Base-by-base conservation (phyloP, 2,888 invertebrate species). In the Drosophila pseudotakahashii region DNA sequence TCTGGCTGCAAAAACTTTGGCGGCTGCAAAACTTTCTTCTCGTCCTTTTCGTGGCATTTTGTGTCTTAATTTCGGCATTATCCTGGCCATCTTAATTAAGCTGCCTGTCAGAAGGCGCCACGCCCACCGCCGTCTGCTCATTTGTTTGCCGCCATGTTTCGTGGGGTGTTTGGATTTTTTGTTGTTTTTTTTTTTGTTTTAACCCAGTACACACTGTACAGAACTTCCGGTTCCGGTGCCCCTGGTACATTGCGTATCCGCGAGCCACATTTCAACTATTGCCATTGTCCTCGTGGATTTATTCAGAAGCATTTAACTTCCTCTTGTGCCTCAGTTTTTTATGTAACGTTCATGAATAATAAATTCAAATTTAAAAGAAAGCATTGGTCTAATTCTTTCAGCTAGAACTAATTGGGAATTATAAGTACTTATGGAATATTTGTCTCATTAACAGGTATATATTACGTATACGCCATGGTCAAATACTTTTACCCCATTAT, bases 11-110 rank as follows among this genome's bases (percentile, higher is more conserved):
- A 53, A 59, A 59, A 54, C 55, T 53, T 53, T 42, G 14, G 54
- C 54, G 59, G 13, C 23, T 59, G 48, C 32, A n/a, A 41, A 39
- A 61, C 23, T 41, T 45, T n/a, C n/a, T 32, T 39, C 36, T 37
- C 42, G 16, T 34, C 47, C 36, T 37, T 53, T 47, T 53, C 55
- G 11, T 45, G 32, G 32, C 34, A 53, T 62, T 63, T 63, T 69
- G 63, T 63, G 59, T 78, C 72, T 78, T 81, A 71, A 77, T 75
- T 78, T 80, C 76, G 44, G 52, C 81, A 78, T 78, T 78, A 81
- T 78, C 81, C 72, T 76, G 45, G 61, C 78, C 59, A 76, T 78
- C 79, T 78, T 78, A 78, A 78, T 81, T 72, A 78, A 81, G 76
- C 64, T 81, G 79, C 68, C 81, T 81, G 68, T 72, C 73, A 57